phyloP scores from a whole-genome alignment of 2,888 invertebrate species.

The Masnerella sp. region DNA sequence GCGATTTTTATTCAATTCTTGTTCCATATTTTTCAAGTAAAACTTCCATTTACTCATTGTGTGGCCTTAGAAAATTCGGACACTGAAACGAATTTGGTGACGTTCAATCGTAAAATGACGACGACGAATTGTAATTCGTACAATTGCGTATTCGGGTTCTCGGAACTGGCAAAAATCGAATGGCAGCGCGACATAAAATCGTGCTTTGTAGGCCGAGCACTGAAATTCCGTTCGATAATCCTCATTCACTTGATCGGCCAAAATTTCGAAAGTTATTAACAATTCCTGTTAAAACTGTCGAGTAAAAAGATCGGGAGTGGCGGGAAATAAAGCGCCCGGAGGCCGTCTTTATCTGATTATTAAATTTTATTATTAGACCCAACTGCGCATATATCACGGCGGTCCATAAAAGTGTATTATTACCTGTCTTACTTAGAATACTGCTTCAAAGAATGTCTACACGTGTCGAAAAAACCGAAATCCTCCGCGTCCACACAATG shows the following conservation, averaged over 20 bases:
- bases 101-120: too few relatives aligned
- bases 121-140: too few relatives aligned
- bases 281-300: slow-evolving; percentile 23
- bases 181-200: slow-evolving; percentile 14
- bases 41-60: too few relatives aligned
- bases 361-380: slow-evolving; percentile 57
- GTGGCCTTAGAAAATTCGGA: too few relatives aligned
- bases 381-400: slow-evolving; percentile 48
- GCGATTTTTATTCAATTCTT: too few relatives aligned
- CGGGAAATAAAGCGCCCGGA: slow-evolving; percentile 9
- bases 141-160: too few relatives aligned
- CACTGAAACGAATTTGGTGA: too few relatives aligned
- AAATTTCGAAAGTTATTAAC: slow-evolving; percentile 51
- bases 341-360: slow-evolving; percentile 51
- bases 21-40: too few relatives aligned
- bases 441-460: slow-evolving; percentile 51
- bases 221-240: slow-evolving; percentile 42
- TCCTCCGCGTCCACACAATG: slow-evolving; percentile 32
- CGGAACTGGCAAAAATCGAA: too few relatives aligned
- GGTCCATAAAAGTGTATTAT: slow-evolving; percentile 59
- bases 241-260: slow-evolving; percentile 25
- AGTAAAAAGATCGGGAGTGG: not conserved
- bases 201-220: slow-evolving; percentile 18
- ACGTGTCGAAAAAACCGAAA: slow-evolving; percentile 37
- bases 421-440: slow-evolving; percentile 58